Conservation (phyloP, 2,888 invertebrate genomes). For the Nesidiocoris tenuis region DNA sequence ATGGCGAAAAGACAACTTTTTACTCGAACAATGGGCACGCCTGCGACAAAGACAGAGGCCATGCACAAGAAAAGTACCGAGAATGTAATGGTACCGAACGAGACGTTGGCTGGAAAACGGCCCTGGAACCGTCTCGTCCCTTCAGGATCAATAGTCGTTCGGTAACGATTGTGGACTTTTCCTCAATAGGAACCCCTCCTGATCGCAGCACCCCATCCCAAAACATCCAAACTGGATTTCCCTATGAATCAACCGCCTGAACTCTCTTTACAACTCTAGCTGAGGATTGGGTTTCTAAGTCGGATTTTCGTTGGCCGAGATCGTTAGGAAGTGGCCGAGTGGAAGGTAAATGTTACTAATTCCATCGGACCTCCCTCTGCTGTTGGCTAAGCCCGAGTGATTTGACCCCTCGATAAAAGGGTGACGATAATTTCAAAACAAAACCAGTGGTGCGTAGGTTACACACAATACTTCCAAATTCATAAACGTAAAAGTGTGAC, state of each 20-base stretch:
- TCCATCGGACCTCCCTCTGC: slow-evolving; percentile 9
- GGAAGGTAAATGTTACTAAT: neutral
- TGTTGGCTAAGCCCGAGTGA: neutral
- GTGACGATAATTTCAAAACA: too few relatives aligned
- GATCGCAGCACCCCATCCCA: neutral
- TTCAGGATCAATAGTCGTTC: slow-evolving; percentile 25
- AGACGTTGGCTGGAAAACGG: neutral
- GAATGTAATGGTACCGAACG: too few relatives aligned
- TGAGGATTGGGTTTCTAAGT: slow-evolving; percentile 9
- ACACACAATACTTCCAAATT: too few relatives aligned
- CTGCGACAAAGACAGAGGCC: too few relatives aligned
- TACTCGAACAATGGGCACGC: neutral
- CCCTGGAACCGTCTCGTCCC: neutral
- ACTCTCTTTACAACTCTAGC: neutral
- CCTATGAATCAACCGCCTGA: slow-evolving; percentile 18
- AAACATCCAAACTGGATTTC: slow-evolving; percentile 16
- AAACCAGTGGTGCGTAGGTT: too few relatives aligned
- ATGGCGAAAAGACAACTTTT: too few relatives aligned
- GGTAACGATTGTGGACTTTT: slow-evolving; percentile 19
- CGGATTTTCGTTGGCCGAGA: neutral
- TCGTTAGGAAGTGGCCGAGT: neutral
- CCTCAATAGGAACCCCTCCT: neutral
- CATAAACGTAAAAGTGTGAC: too few relatives aligned
- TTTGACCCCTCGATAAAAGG: neutral
- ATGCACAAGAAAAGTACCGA: too few relatives aligned